Evolutionary conservation across 2,888 invertebrate species (phyloP).

Genomic region (Minunthozetes semirufus): DNA sequence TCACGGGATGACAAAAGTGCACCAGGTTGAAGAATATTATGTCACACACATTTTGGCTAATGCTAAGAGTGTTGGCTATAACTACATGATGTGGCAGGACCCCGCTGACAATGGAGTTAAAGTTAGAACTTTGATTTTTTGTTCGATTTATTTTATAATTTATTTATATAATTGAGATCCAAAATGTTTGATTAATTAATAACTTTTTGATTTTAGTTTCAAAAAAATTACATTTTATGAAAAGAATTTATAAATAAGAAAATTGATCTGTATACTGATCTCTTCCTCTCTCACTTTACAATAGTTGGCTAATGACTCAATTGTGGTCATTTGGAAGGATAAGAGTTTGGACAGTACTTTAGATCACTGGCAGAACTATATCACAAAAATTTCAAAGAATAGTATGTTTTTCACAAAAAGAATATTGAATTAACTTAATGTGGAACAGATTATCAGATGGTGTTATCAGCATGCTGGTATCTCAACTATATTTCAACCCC

Average conservation of each 20-base stretch:
- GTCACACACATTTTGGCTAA: conserved; percentile 41
- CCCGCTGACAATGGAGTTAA: conserved; percentile 45
- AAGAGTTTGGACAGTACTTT: conserved; percentile 19
- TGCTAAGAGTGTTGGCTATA: conserved; percentile 42
- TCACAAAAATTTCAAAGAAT: conserved; percentile 17
- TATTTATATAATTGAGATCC: no score
- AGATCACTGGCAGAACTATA: conserved; percentile 35
- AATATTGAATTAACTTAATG: not conserved
- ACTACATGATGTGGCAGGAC: conserved; percentile 45
- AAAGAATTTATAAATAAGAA: no score
- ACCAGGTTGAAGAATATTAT: conserved; percentile 49
- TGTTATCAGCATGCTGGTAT: conserved; percentile 82
- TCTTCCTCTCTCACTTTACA: not conserved
- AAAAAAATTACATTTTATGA: no score
- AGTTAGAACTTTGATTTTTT: no score
- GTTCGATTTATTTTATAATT: no score
- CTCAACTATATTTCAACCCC: conserved; percentile 61
- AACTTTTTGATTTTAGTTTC: no score
- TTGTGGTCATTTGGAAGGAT: conserved; percentile 45
- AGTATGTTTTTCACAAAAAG: not conserved
- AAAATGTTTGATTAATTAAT: no score
- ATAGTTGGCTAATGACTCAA: conserved; percentile 40
- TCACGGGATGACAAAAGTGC: conserved; percentile 30
- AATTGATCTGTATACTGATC: not conserved
- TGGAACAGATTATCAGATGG: conserved; percentile 55